Base-by-base conservation (phyloP, 2,113 vertebrate genomes). In the Tetraodon nigroviridis region DNA sequence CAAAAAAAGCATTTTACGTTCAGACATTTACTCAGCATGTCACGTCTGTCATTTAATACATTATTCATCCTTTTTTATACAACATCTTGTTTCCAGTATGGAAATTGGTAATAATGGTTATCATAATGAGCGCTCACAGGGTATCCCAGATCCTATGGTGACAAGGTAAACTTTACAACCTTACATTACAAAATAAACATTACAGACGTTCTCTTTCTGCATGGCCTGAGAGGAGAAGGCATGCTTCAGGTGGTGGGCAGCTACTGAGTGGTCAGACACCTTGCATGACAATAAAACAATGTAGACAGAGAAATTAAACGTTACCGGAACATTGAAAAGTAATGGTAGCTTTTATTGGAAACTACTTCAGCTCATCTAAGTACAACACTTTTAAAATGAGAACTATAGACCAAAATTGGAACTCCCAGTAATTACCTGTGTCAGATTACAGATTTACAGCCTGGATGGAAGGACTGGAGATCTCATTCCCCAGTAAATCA, bases 101-200 rank as follows among this genome's bases (percentile, higher is more conserved):
- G 92, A 93, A 96, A 94, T 91, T 92, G 90, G 92, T 96, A 94
- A 91, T 94, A 92, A 94, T 94, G 93, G 93, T 96, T 98, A 98
- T 95, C 94, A 93, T 95, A 95, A 92, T 91, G 92, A 95, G 72
- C 86, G 79, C 82, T 90, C 92, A 78, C 92, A 91, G 90, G 92
- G 93, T 93, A 90, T 93, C 89, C 92, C 90, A 88, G 93, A 92
- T 84, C 92, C 92, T 84, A 79, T 92, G 84, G 91, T 92, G 90
- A 89, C 90, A 89, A 98, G 95, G 94, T 97, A 97, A 90, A 78
- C 6, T 6, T 47, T 52, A 37, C 29, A 19, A 78, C 6, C 6
- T 47, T 52, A 37, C 29, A 19, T n/a, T n/a, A 89, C 90, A 89
- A 98, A 94, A 94, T 97, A 97, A 90, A 78, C 6, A 6, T 47